These are phyloP conservation scores for Leiothrix lutea DNA, from an alignment of 2,113 vertebrate genomes.

Conservation along the genomic window DNA sequence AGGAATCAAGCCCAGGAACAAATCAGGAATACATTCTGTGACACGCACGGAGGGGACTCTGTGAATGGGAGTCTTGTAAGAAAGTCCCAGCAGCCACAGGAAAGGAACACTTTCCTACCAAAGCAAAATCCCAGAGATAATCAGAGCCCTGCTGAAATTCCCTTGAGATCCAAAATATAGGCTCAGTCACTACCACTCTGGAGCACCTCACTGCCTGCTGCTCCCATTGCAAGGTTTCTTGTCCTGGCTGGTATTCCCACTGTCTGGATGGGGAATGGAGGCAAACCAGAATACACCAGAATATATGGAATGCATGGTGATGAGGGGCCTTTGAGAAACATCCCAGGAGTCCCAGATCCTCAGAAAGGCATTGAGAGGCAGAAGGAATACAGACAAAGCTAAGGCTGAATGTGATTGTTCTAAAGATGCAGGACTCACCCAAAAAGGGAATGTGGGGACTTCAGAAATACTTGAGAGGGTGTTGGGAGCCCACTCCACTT, in stretches of 20 bases:
- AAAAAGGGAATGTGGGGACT: not conserved
- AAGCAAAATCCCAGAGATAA: not conserved
- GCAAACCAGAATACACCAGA: not conserved
- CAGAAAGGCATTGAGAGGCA: not conserved
- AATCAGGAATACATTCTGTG: not conserved
- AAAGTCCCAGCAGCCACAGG: not conserved
- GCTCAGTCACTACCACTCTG: not conserved
- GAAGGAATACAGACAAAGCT: not conserved
- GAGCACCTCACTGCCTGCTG: not conserved
- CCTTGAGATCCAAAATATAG: not conserved
- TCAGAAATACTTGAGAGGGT: not conserved
- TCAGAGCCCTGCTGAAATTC: not conserved
- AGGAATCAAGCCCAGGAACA: not conserved
- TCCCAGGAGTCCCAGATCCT: not conserved
- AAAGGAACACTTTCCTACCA: not conserved
- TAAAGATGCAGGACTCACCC: not conserved
- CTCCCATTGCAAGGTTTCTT: not conserved
- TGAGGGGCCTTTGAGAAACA: not conserved
- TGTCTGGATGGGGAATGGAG: not conserved
- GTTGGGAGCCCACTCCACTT: not conserved
- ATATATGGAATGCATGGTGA: not conserved
- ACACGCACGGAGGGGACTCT: rapidly evolving
- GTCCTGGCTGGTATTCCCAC: not conserved
- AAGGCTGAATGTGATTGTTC: not conserved
- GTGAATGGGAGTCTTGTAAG: not conserved